A percentile compares a stretch with the other conserved stretches of the same genome.
These are phyloP conservation scores for Halcyon badia DNA, from an alignment of 2,797 vertebrate species.

Conservation along the genomic window DNA sequence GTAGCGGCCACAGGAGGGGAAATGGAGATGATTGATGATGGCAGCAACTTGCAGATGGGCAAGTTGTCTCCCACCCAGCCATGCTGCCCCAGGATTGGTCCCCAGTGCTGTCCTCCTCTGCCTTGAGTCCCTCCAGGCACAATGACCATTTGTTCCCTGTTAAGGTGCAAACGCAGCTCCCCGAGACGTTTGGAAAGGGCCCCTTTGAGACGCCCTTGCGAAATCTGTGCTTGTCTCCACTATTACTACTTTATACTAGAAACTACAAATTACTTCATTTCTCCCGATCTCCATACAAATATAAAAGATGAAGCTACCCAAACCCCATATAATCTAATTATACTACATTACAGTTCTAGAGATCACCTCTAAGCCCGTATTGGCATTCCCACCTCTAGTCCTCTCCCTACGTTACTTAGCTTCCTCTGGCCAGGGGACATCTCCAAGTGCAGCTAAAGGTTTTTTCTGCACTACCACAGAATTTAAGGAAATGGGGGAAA, in stretches of 20 bases:
- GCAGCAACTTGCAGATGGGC: background rate
- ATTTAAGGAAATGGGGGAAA: background rate
- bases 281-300: slow-evolving; percentile 58
- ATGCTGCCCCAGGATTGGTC: slow-evolving; percentile 20
- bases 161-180: slow-evolving; percentile 68
- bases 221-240: slow-evolving; percentile 73
- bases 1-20: background rate
- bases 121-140: background rate
- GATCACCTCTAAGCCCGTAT: background rate
- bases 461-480: background rate
- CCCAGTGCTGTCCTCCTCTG: background rate
- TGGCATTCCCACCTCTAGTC: background rate
- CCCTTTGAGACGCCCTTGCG: background rate
- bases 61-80: background rate
- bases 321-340: slow-evolving; percentile 32
- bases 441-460: slow-evolving; percentile 49
- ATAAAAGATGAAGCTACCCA: slow-evolving; percentile 60
- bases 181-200: slow-evolving; percentile 36
- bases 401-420: background rate
- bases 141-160: background rate
- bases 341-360: slow-evolving; percentile 45
- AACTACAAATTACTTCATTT: slow-evolving; percentile 71
- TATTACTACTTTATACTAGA: slow-evolving; percentile 55
- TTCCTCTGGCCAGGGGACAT: slow-evolving; percentile 6
- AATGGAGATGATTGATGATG: background rate